phyloP scores from a whole-genome alignment of 2,888 invertebrate genomes.

The Lamellibrachia columna region DNA sequence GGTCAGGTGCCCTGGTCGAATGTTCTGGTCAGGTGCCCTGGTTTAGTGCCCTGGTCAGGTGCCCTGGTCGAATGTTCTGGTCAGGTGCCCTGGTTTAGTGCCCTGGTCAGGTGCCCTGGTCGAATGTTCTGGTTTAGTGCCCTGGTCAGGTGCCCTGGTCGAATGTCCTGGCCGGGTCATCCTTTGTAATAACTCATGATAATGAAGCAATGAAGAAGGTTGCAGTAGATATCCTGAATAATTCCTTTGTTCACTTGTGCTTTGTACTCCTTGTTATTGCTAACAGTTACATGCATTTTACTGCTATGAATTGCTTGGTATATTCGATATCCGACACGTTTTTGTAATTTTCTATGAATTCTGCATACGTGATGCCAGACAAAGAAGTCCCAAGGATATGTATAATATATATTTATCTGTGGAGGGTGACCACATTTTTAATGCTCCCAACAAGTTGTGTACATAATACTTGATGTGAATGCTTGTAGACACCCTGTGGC shows the following conservation, averaged over 20 bases:
- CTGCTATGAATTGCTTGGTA: too few species aligned
- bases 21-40: too few species aligned
- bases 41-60: too few species aligned
- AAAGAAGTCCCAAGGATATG: background rate
- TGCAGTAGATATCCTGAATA: background rate
- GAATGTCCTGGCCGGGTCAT: background rate
- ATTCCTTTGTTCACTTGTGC: background rate
- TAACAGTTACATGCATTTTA: too few species aligned
- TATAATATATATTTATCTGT: constrained; percentile 4
- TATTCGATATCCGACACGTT: background rate
- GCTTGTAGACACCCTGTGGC: background rate
- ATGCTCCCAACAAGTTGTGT: background rate
- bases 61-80: too few species aligned
- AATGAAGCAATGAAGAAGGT: background rate
- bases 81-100: too few species aligned
- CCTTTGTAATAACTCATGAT: background rate
- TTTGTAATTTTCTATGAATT: constrained; percentile 6
- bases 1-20: rapidly evolving
- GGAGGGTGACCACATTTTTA: background rate
- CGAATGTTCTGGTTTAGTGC: background rate
- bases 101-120: too few species aligned
- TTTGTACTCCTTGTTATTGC: too few species aligned
- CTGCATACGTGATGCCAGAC: background rate
- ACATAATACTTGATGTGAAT: constrained; percentile 7
- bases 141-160: background rate